phyloP scores from a whole-genome alignment of 2,888 invertebrate genomes.

The Lutraria lutraria region DNA sequence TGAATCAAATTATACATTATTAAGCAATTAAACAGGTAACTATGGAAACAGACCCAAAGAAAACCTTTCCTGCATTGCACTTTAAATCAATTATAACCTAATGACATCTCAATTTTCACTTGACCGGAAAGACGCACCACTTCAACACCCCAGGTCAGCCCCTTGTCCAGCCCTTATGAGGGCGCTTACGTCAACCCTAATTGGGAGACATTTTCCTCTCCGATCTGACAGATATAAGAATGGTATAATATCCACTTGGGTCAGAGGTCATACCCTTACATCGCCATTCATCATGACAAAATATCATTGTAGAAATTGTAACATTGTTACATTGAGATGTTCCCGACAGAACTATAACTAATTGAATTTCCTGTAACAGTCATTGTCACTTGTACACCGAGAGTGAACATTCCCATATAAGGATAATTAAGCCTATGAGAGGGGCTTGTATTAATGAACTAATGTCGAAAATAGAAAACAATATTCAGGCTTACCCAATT shows the following conservation, averaged over 20 bases:
- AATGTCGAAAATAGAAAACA: slow-evolving; percentile 19
- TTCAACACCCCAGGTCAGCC: slow-evolving; percentile 37
- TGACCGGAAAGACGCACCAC: slow-evolving; percentile 44
- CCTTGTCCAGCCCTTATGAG: slow-evolving; percentile 27
- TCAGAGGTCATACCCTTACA: slow-evolving; percentile 43
- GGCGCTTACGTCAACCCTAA: slow-evolving; percentile 29
- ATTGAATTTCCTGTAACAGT: slow-evolving; percentile 1
- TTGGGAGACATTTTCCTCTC: slow-evolving; percentile 33
- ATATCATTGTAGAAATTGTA: slow-evolving; percentile 37
- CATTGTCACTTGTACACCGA: not conserved
- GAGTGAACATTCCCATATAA: slow-evolving; percentile 6
- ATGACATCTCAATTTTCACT: slow-evolving; percentile 38
- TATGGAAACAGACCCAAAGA: not conserved
- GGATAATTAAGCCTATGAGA: slow-evolving; percentile 12
- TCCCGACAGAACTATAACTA: not conserved
- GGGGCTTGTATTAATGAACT: slow-evolving; percentile 22
- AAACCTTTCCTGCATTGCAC: not conserved
- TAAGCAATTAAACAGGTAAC: not conserved
- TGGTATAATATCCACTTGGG: slow-evolving; percentile 39
- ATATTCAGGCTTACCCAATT: slow-evolving; percentile 4
- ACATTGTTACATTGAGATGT: slow-evolving; percentile 32
- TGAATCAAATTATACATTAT: not conserved
- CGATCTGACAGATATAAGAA: slow-evolving; percentile 13
- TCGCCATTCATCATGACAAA: slow-evolving; percentile 36
- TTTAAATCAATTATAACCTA: slow-evolving; percentile 28